These are phyloP conservation scores for Lepidurus apus DNA, from an alignment of 1,140 invertebrate genomes.

Conservation along the genomic window DNA sequence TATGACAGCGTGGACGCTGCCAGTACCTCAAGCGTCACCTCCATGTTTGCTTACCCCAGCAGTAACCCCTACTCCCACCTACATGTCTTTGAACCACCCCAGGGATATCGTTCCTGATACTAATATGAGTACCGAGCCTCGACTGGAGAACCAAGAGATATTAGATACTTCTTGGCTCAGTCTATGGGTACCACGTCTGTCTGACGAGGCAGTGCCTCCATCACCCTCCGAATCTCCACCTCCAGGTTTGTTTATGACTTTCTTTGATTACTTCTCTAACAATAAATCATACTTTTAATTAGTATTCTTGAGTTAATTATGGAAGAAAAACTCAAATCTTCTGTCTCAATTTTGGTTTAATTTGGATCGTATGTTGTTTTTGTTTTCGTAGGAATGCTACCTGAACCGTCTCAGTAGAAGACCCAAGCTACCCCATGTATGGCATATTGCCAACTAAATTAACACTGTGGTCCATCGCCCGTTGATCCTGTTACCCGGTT, in stretches of 20 bases:
- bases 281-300: no score
- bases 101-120: not conserved
- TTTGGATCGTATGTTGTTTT: not conserved
- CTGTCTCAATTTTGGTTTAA: not conserved
- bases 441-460: conserved; percentile 22
- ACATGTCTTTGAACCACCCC: not conserved
- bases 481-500: not conserved
- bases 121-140: not conserved
- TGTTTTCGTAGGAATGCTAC: conserved; percentile 1
- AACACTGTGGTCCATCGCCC: not conserved
- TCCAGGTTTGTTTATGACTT: not conserved
- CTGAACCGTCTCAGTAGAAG: conserved; percentile 6
- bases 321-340: no score
- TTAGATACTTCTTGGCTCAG: conserved; percentile 12
- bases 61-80: not conserved
- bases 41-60: conserved; percentile 1
- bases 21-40: conserved; percentile 17
- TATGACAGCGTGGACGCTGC: not conserved
- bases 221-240: not conserved
- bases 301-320: no score
- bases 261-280: not conserved
- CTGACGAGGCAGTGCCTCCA: not conserved
- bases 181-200: not conserved
- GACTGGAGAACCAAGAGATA: not conserved
- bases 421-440: not conserved